These are phyloP conservation scores for Eptatretus burgeri DNA, from an alignment of 2,113 vertebrate genomes.

Conservation along the genomic window DNA sequence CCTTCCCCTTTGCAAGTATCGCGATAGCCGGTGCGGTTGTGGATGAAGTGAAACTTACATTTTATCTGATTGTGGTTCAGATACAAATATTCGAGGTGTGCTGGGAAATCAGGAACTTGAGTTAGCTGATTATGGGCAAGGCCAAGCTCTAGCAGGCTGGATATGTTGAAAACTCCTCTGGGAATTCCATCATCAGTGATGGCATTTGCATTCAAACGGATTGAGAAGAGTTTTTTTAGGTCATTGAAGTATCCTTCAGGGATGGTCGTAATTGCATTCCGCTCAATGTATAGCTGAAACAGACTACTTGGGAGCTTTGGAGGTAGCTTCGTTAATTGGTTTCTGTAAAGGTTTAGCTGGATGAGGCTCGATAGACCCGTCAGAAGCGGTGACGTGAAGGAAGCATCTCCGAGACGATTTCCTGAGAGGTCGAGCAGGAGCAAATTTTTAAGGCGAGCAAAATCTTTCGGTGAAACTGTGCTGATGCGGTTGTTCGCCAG, in stretches of 20 bases:
- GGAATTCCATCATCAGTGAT: constrained; percentile 59
- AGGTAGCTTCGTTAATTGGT: constrained; percentile 60
- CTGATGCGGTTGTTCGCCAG: constrained; percentile 58
- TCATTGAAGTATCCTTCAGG: constrained; percentile 50
- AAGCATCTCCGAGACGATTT: constrained; percentile 49
- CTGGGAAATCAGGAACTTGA: constrained; percentile 36
- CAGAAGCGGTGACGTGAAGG: constrained; percentile 47
- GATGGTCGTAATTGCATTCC: constrained; percentile 57
- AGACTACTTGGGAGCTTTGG: constrained; percentile 32
- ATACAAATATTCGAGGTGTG: constrained; percentile 60
- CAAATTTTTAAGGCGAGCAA: constrained; percentile 49
- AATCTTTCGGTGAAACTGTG: constrained; percentile 39
- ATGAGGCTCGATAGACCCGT: constrained; percentile 60
- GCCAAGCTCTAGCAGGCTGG: constrained; percentile 58
- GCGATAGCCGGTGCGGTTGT: no score
- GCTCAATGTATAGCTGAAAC: constrained; percentile 71
- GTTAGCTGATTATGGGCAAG: constrained; percentile 65
- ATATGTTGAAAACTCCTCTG: constrained; percentile 54
- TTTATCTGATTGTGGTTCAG: constrained; percentile 74
- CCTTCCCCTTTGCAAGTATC: no score
- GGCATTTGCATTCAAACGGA: constrained; percentile 69
- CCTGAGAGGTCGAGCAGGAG: constrained; percentile 63
- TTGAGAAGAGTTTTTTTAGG: constrained; percentile 46
- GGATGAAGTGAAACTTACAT: constrained; percentile 22
- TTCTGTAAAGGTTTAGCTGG: constrained; percentile 78